Evolutionary conservation across 2,113 vertebrate species (phyloP), one percentile per base, ranked within the genome.

Genomic region (Blennius ocellaris): DNA sequence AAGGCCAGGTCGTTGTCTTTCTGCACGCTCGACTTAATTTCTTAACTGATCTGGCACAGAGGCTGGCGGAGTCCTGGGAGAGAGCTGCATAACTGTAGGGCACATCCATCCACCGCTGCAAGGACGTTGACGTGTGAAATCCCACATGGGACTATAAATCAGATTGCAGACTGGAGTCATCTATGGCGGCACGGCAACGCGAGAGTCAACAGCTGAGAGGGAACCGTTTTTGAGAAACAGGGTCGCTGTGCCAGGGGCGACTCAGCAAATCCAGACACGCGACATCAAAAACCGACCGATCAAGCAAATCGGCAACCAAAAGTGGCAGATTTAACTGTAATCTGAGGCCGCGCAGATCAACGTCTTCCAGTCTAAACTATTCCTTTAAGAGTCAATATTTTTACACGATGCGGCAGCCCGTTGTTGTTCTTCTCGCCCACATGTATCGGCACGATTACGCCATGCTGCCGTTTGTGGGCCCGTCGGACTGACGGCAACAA

Each of bases 401-500:
- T 12, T 8, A 51, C 53, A 61, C 5, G 43, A 45, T 40, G 12
- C 21, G 41, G 39, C n/a, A 65, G 38, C 36, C 47, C n/a, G 44
- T 30, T 39, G 44, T 30, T 39, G 1, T 50, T 41, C 10, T 0
- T 49, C 53, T 45, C 43, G 16, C 9, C 38, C 39, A 43, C 82
- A 2, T 59, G 82, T 72, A 15, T 10, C 16, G 30, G 60, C 84
- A 64, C 2, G 64, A 78, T 38, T 12, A 4, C 7, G 30, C 12
- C 38, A 11, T 52, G 56, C 8, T 9, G 54, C 14, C 0, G 37
- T 11, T 45, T 57, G 3, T 7, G 7, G 5, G 50, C 38, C 14
- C 12, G 14, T 49, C 69, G 7, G 41, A 44, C 39, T 48, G 17
- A 62, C 73, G 49, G 8, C 47, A 14, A 39, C 74, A 21, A 0